These are phyloP conservation scores for Leptinotarsa texana DNA, from an alignment of 1,140 invertebrate genomes.

Conservation along the genomic window DNA sequence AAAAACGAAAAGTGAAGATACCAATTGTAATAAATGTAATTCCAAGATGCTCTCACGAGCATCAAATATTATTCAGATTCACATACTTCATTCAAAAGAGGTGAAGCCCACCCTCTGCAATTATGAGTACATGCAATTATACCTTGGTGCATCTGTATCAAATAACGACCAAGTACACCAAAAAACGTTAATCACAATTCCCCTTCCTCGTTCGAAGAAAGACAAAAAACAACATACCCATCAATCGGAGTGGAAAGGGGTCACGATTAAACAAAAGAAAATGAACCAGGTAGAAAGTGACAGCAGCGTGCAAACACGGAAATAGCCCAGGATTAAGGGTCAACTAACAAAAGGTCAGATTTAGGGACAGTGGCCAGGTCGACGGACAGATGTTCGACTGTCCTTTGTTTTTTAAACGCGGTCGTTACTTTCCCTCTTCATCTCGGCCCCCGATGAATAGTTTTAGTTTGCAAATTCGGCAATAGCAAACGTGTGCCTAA, in stretches of 20 bases:
- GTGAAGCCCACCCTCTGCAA: neutral
- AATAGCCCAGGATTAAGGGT: conserved; percentile 27
- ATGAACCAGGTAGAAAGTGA: conserved; percentile 25
- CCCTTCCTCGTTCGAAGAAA: conserved; percentile 7
- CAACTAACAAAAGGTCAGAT: conserved; percentile 41
- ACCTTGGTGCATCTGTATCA: neutral
- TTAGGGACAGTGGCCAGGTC: conserved; percentile 43
- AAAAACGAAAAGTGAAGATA: too few relatives aligned
- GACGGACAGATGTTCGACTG: conserved; percentile 37
- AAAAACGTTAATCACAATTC: conserved; percentile 12
- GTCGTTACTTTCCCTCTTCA: conserved; percentile 20
- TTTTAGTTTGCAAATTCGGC: conserved; percentile 8
- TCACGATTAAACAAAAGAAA: conserved; percentile 27
- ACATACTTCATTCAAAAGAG: neutral
- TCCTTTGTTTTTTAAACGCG: conserved; percentile 28
- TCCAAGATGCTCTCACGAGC: too few relatives aligned
- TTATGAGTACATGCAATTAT: conserved; percentile 3
- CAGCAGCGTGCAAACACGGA: conserved; percentile 26
- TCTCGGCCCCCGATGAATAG: neutral
- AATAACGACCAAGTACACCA: neutral
- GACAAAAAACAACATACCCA: conserved; percentile 14
- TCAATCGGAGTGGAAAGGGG: conserved; percentile 23
- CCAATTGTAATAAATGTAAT: too few relatives aligned
- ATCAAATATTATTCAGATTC: neutral
- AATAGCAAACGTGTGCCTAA: conserved; percentile 1